Base-by-base conservation (phyloP, 2,113 vertebrate species). In the Coryphaenoides rupestris region DNA sequence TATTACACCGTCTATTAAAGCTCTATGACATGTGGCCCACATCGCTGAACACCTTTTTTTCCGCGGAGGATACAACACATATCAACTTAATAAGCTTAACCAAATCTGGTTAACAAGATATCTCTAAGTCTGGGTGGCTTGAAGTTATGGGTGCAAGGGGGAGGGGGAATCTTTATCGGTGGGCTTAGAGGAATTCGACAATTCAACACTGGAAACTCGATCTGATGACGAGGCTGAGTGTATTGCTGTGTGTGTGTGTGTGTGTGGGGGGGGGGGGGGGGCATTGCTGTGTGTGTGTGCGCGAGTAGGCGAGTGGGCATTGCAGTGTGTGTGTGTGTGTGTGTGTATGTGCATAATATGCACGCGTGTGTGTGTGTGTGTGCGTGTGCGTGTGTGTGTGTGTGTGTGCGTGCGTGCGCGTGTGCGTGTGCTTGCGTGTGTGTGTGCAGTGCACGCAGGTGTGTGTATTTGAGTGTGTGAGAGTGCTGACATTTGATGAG, bases 201-300 rank as follows among this genome's bases (percentile, higher is more conserved):
- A n/a, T n/a, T n/a, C n/a, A n/a, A 77, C 75, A 75, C 63, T 81
- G 75, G 86, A 87, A 88, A 90, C 83, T 70, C 78, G 86, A 90
- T 82, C 83, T 87, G 73, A 60, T 58, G 49, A 19, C 72, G 78
- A 84, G 81, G 84, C 73, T 62, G 71, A 73, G 64, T 68, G 73
- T 67, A n/a, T n/a, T 79, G 84, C 73, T 40, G 33, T 40, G 33
- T 9, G 33, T 40, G 33, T 40, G 33, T 40, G 33, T 40, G 5
- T 40, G 33, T 40, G 33, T 40, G 7, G n/a, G n/a, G n/a, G n/a
- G n/a, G n/a, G n/a, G n/a, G n/a, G n/a, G n/a, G n/a, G n/a, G n/a
- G n/a, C n/a, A n/a, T n/a, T n/a, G n/a, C n/a, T 40, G 33, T 40
- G 33, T 40, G 28, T 33, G 28, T 33, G 28, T 33, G 26, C 26